phyloP scores from a whole-genome alignment of 2,797 vertebrate species.

The Enteromius paludinosus region DNA sequence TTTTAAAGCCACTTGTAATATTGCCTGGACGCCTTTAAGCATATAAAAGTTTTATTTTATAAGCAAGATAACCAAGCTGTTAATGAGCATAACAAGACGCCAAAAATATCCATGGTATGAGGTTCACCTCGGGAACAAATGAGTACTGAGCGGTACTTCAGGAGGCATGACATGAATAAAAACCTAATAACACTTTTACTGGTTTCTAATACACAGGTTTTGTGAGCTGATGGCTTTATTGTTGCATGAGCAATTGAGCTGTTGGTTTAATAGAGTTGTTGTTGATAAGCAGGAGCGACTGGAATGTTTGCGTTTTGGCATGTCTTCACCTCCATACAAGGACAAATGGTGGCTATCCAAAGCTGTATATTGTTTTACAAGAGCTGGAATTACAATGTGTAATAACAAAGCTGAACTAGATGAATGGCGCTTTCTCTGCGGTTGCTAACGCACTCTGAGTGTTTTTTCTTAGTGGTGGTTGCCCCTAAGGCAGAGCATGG shows the following conservation, averaged over 20 bases:
- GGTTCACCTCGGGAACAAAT: background rate
- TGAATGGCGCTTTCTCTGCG: background rate
- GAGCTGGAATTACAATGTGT: background rate
- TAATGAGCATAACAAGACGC: slow-evolving; percentile 26
- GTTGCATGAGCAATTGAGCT: slow-evolving; percentile 37
- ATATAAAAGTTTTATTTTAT: slow-evolving; percentile 31
- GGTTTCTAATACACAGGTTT: background rate
- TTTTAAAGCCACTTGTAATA: background rate
- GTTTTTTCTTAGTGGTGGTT: background rate
- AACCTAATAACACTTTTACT: slow-evolving; percentile 29
- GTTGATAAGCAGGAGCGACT: slow-evolving; percentile 1
- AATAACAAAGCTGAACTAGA: slow-evolving; percentile 31
- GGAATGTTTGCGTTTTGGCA: slow-evolving; percentile 15
- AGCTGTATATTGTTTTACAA: slow-evolving; percentile 16
- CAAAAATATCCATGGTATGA: slow-evolving; percentile 20
- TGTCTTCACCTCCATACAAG: slow-evolving; percentile 11
- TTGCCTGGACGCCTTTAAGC: background rate
- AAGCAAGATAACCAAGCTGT: slow-evolving; percentile 11
- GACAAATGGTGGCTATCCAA: slow-evolving; percentile 20
- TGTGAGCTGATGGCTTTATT: slow-evolving; percentile 27
- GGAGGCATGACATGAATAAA: background rate
- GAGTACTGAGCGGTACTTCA: slow-evolving; percentile 12
- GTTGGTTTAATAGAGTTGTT: slow-evolving; percentile 28
- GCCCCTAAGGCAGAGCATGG: background rate
- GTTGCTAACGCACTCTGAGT: background rate